Evolutionary conservation across 2,888 invertebrate species (phyloP), one percentile per base, ranked within the genome.

Genomic region (Melanotus villosus): DNA sequence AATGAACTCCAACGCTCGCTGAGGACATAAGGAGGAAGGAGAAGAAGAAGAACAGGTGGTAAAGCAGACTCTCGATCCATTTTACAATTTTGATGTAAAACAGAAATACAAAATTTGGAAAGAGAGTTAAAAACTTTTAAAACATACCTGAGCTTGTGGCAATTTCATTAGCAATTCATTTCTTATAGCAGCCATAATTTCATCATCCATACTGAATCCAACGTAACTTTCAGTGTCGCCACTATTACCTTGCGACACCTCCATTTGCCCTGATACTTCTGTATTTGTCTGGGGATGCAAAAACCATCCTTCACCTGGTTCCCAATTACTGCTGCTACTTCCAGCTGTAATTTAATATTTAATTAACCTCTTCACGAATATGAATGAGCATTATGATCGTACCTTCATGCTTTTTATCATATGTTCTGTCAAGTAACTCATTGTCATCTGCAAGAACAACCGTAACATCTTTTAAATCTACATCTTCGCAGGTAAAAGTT

Each of bases 151-250:
- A 50, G 91, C 91, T 67, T 90, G 86, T 7, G 92, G 92, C 73
- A 93, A 84, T 81, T 92, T 93, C 76, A 90, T 87, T 75, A 90
- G 86, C 45, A 93, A 82, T 81, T 93, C 93, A 76, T 91, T 91
- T 68, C 92, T 85, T 68, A 93, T 87, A 0, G 92, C 92, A 36
- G 90, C 87, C 76, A 92, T 91, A 74, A 91, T 90, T 78, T 91
- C 92, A 77, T 91, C 92, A 77, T 92, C 91, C 68, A 92, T 84
- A 14, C 87, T 87, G 65, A 90, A 88, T 0, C 88, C 87, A 16
- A 89, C 89, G 71, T 89, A 88, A 45, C 82, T 83, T 62, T 80
- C 79, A 16, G 26, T 26, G 56, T 79, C 77, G 58, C 75, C 79
- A 69, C 68, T 71, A n/a, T n/a, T n/a, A n/a, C n/a, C n/a, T 54